phyloP scores from a whole-genome alignment of 1,140 invertebrate genomes.

The Palaemon carinicauda region DNA sequence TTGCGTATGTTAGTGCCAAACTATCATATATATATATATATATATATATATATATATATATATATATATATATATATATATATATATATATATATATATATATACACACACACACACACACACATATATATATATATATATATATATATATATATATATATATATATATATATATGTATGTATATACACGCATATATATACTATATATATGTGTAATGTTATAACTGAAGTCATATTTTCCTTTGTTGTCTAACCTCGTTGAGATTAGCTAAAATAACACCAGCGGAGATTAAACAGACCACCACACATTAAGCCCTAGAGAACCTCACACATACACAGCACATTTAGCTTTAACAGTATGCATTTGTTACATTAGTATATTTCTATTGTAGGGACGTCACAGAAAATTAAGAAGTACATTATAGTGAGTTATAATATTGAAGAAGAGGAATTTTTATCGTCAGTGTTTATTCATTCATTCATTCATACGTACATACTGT shows the following conservation, averaged over 20 bases:
- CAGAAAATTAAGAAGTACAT: too few relatives aligned
- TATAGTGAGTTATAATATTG: too few relatives aligned
- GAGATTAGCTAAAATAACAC: too few relatives aligned
- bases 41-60: not conserved
- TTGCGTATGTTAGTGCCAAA: not conserved
- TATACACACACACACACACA: not conserved
- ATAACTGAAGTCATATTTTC: too few relatives aligned
- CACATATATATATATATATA: not conserved
- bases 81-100: conserved; percentile 9
- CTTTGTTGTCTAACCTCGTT: too few relatives aligned
- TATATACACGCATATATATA: not conserved
- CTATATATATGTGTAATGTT: too few relatives aligned
- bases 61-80: not conserved
- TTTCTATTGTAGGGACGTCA: too few relatives aligned
- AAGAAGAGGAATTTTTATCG: not conserved
- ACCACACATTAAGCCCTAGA: too few relatives aligned
- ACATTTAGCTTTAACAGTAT: too few relatives aligned
- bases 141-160: not conserved
- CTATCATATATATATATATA: not conserved
- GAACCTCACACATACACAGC: too few relatives aligned
- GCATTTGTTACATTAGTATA: too few relatives aligned
- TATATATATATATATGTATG: not conserved
- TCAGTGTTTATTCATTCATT: not conserved
- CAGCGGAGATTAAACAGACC: too few relatives aligned
- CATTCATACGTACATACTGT: not conserved